A percentile compares a stretch with the other conserved stretches of the same genome.
These are phyloP conservation scores for Catalaphyllia jardinei DNA, from an alignment of 64 coral and sea anemone species.

Conservation along the genomic window DNA sequence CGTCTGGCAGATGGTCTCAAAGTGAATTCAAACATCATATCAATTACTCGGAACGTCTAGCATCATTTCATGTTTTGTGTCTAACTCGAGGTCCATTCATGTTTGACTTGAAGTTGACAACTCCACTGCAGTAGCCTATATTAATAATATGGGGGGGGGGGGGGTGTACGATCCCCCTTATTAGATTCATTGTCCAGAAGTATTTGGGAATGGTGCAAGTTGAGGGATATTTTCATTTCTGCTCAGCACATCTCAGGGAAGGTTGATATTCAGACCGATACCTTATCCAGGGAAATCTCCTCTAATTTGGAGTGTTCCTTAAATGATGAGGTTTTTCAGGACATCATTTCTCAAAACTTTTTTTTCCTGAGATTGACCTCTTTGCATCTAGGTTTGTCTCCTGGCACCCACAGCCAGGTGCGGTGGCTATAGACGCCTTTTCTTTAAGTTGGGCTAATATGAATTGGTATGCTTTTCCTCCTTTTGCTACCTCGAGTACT, in stretches of 20 bases:
- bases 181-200: not conserved
- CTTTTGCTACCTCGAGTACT: slow-evolving; percentile 63
- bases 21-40: slow-evolving; percentile 16
- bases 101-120: slow-evolving; percentile 32
- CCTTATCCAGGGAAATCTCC: slow-evolving; percentile 31
- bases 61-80: slow-evolving; percentile 36
- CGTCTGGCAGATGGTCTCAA: slow-evolving; percentile 20
- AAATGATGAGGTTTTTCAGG: slow-evolving; percentile 19
- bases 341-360: slow-evolving; percentile 13
- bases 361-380: slow-evolving; percentile 49
- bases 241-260: slow-evolving; percentile 72
- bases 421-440: slow-evolving; percentile 46
- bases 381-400: slow-evolving; percentile 79
- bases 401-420: slow-evolving; percentile 55
- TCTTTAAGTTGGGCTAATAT: slow-evolving; percentile 63
- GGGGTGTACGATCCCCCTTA: slow-evolving; percentile 34
- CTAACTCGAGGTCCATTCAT: slow-evolving; percentile 4
- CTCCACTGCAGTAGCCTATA: slow-evolving; percentile 49
- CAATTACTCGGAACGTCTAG: slow-evolving; percentile 37
- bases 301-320: slow-evolving; percentile 47
- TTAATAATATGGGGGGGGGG: slow-evolving; percentile 58
- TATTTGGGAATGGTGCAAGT: not conserved
- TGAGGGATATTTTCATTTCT: slow-evolving; percentile 42
- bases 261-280: slow-evolving; percentile 30
- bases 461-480: slow-evolving; percentile 68